phyloP scores from a whole-genome alignment of 2,113 vertebrate species.

The Apus apus region DNA sequence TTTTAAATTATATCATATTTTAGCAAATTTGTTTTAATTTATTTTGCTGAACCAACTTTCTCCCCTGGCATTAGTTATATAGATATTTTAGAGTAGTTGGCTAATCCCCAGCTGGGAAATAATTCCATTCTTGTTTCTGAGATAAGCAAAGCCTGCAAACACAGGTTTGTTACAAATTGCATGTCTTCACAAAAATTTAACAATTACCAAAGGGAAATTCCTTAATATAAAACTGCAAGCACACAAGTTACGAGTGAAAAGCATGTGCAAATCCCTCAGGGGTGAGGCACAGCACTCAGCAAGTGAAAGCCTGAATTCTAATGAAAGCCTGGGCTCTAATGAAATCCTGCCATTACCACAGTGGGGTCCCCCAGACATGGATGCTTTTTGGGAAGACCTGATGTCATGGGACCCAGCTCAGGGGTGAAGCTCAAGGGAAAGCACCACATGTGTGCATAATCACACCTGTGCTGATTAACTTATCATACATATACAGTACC shows the following conservation, averaged over 20 bases:
- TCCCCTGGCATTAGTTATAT: not conserved
- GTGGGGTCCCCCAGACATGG: not conserved
- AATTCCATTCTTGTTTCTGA: not conserved
- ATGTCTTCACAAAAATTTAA: not conserved
- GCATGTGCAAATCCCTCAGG: not conserved
- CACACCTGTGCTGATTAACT: not conserved
- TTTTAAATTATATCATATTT: not conserved
- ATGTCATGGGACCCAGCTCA: fast-evolving
- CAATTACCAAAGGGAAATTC: not conserved
- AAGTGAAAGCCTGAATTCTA: not conserved
- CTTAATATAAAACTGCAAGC: too few species aligned
- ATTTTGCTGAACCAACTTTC: not conserved
- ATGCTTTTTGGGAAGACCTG: fast-evolving
- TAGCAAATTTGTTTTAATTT: not conserved
- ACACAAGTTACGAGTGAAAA: not conserved
- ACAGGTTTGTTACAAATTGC: not conserved
- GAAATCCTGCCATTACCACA: fast-evolving
- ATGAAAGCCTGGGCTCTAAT: not conserved
- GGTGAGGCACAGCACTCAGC: not conserved
- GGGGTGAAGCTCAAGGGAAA: not conserved
- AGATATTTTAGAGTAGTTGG: not conserved
- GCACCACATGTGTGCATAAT: not conserved
- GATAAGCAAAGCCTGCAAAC: not conserved
- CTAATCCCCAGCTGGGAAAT: not conserved
- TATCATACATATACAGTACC: not conserved